Evolutionary conservation across 2,113 vertebrate species (phyloP).

Genomic region (Varanus salvator): DNA sequence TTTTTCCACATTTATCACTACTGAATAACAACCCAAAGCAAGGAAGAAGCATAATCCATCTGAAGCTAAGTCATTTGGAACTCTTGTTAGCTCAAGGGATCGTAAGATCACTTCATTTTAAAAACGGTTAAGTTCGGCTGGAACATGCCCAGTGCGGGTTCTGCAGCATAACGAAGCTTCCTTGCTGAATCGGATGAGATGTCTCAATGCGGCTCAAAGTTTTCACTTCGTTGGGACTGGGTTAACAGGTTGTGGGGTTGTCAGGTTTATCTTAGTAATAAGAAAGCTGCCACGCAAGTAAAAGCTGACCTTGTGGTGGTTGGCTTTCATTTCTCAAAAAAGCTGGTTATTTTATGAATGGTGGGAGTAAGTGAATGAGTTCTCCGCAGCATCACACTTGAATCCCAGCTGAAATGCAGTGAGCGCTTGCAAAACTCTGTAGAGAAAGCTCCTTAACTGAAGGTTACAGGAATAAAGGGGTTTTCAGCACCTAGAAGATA

Average conservation of each 20-base stretch:
- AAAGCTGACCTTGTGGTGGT: background rate
- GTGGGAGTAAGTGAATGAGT: background rate
- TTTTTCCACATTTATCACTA: background rate
- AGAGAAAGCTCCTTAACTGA: background rate
- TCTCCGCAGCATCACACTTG: fast-evolving
- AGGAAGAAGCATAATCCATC: constrained; percentile 24
- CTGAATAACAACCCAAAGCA: fast-evolving
- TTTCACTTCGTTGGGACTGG: background rate
- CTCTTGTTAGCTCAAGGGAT: background rate
- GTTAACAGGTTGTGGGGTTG: background rate
- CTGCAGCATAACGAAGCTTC: background rate
- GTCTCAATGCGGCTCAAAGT: background rate
- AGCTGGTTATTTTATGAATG: background rate
- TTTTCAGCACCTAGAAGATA: background rate
- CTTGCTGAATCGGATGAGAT: background rate
- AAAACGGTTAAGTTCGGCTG: background rate
- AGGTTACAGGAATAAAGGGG: background rate
- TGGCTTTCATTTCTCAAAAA: background rate
- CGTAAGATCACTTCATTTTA: background rate
- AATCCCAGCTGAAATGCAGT: background rate
- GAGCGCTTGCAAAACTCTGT: background rate
- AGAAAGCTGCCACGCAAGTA: background rate
- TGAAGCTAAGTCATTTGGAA: too few species aligned
- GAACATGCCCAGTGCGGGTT: background rate
- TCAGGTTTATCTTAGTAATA: background rate